A percentile compares a stretch with the other conserved stretches of the same genome.
Evolutionary conservation across 1,140 invertebrate genomes (phyloP).

Genomic region (Colletes latitarsis): DNA sequence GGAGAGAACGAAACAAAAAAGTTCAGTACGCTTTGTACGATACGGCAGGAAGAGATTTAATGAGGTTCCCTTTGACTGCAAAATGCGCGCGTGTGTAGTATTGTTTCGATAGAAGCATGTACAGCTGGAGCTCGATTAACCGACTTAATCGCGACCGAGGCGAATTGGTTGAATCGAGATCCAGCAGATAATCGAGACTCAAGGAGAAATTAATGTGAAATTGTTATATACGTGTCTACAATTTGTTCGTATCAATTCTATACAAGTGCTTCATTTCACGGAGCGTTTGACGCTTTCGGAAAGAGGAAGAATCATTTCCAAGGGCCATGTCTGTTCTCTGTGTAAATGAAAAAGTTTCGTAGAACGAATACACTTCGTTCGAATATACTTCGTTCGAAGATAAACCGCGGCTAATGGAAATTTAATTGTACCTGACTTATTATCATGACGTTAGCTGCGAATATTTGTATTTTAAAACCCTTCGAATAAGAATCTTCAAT

Average conservation of each 20-base stretch:
- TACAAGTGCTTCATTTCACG: neutral
- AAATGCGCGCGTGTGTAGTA: conserved; percentile 1
- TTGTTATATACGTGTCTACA: neutral
- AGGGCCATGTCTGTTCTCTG: too few relatives aligned
- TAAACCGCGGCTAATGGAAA: too few relatives aligned
- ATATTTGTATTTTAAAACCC: too few relatives aligned
- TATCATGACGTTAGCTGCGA: too few relatives aligned
- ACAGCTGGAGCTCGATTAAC: conserved; percentile 13
- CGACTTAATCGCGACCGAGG: conserved; percentile 17
- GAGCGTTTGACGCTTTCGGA: neutral
- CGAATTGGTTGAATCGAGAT: conserved; percentile 15
- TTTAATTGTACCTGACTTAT: too few relatives aligned
- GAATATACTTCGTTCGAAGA: too few relatives aligned
- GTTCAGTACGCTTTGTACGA: neutral
- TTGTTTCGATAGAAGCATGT: neutral
- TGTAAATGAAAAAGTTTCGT: too few relatives aligned
- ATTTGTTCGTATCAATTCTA: too few relatives aligned
- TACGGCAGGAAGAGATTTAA: conserved; percentile 11
- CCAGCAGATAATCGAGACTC: conserved; percentile 7
- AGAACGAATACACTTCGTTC: too few relatives aligned
- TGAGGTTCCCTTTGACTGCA: conserved; percentile 22
- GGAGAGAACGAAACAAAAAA: neutral
- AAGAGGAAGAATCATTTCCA: neutral
- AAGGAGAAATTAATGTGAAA: neutral
- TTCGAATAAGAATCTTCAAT: too few relatives aligned